Evolutionary conservation across 2,797 vertebrate genomes (phyloP).

Genomic region (Danio jaintianensis): DNA sequence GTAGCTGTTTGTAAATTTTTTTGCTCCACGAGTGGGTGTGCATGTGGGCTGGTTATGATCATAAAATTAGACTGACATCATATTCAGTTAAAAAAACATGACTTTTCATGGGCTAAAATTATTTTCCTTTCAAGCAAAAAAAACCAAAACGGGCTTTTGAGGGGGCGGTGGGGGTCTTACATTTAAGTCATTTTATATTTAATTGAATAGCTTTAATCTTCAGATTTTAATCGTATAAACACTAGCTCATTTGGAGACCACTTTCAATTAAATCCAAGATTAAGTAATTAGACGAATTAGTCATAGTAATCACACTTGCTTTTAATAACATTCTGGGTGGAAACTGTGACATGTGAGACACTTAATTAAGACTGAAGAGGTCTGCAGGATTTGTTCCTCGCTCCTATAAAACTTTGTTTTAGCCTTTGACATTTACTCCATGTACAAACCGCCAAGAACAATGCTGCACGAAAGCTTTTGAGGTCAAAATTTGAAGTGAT

Average conservation of each 20-base stretch:
- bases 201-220: conserved; percentile 40
- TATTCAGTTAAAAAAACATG: conserved; percentile 13
- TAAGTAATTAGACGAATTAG: conserved; percentile 24
- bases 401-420: conserved; percentile 53
- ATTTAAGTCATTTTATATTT: conserved; percentile 19
- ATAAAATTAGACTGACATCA: conserved; percentile 46
- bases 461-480: conserved; percentile 1
- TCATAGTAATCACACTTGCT: conserved; percentile 35
- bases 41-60: conserved; percentile 34
- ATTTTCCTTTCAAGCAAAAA: background rate
- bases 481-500: background rate
- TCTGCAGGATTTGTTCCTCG: conserved; percentile 46
- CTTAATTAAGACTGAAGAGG: conserved; percentile 23
- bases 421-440: conserved; percentile 36
- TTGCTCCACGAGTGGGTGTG: conserved; percentile 32
- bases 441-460: conserved; percentile 10
- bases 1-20: conserved; percentile 33
- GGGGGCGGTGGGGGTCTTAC: background rate
- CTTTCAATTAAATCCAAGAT: conserved; percentile 35
- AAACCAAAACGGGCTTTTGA: background rate
- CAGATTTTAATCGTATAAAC: conserved; percentile 10
- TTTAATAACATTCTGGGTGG: conserved; percentile 33
- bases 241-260: conserved; percentile 11
- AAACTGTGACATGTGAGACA: conserved; percentile 34
- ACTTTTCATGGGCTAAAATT: conserved; percentile 6